These are phyloP conservation scores for Channa maculata DNA, from an alignment of 2,113 vertebrate genomes.

Conservation along the genomic window DNA sequence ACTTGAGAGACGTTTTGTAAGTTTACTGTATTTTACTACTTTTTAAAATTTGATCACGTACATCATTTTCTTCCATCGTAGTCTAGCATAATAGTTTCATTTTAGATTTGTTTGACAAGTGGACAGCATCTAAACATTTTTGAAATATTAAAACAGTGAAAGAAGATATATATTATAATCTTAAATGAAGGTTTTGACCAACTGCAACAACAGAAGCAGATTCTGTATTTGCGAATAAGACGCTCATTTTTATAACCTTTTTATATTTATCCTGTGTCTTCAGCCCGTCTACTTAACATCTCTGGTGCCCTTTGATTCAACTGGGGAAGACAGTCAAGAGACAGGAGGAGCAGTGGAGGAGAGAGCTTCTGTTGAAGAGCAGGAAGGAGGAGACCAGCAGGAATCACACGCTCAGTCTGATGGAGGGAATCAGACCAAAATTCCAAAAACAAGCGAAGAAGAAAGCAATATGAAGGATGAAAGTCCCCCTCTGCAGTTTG, in stretches of 20 bases:
- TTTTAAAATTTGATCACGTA: background rate
- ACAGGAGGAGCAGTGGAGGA: conserved; percentile 15
- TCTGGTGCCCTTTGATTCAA: conserved; percentile 73
- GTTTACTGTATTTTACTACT: background rate
- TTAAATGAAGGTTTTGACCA: no score
- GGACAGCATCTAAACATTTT: no score
- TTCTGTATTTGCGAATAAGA: no score
- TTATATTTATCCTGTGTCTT: background rate
- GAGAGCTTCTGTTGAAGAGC: background rate
- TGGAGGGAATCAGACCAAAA: background rate
- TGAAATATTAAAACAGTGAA: no score
- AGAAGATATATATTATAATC: no score
- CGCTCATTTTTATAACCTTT: background rate
- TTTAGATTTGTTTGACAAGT: no score
- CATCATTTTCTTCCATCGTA: background rate
- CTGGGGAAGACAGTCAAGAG: conserved; percentile 7
- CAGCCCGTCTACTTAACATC: conserved; percentile 90
- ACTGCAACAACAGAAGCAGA: no score
- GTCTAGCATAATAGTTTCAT: no score
- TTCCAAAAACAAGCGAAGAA: background rate
- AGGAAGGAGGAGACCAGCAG: conserved; percentile 7
- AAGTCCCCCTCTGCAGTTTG: conserved; percentile 51
- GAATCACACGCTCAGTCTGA: background rate
- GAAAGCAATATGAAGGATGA: background rate
- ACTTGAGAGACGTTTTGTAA: conserved; percentile 88